Evolutionary conservation across 2,888 invertebrate species (phyloP).

Genomic region (Diploptera punctata): DNA sequence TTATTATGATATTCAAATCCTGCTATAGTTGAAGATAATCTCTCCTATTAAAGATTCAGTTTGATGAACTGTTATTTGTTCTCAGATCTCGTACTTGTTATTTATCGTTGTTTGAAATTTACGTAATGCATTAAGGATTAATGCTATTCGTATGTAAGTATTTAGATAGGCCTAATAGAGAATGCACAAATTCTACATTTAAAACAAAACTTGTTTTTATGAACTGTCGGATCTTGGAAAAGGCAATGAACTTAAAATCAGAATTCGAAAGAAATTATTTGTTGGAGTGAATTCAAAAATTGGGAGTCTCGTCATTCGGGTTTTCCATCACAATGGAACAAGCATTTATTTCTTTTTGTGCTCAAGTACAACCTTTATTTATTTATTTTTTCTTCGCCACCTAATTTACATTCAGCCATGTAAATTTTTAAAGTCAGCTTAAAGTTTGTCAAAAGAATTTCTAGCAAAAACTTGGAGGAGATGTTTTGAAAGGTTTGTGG

Average conservation of each 20-base stretch:
- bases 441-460: constrained; percentile 18
- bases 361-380: not conserved
- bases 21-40: too few relatives aligned
- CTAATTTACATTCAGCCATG: constrained; percentile 22
- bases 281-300: not conserved
- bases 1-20: too few relatives aligned
- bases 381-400: not conserved
- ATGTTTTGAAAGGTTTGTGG: constrained; percentile 1
- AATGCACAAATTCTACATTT: too few relatives aligned
- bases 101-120: too few relatives aligned
- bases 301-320: not conserved
- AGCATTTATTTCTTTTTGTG: not conserved
- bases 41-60: too few relatives aligned
- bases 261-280: not conserved
- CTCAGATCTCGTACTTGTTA: too few relatives aligned
- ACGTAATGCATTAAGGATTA: too few relatives aligned
- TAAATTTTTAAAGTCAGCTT: constrained; percentile 19
- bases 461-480: not conserved
- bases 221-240: not conserved
- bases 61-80: too few relatives aligned
- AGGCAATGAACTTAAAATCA: not conserved
- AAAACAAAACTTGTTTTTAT: not conserved
- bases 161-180: too few relatives aligned
- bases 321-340: not conserved
- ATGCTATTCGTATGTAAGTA: too few relatives aligned